A percentile compares a stretch with the other conserved stretches of the same genome.
Evolutionary conservation across 2,888 invertebrate species (phyloP).

Genomic region (Rhabditoides inermis): DNA sequence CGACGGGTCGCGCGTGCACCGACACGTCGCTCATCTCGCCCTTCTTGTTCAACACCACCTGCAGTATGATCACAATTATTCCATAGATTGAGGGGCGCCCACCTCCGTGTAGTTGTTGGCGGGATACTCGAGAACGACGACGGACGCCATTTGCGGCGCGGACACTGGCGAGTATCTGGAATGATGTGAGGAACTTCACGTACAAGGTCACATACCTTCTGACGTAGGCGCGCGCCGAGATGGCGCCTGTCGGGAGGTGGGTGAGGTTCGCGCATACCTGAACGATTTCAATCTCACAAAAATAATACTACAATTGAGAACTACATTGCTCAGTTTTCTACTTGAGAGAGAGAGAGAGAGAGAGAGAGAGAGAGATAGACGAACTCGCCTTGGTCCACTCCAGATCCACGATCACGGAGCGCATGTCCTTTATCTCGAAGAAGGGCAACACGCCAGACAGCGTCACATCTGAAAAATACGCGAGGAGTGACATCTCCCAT

Average conservation of each 20-base stretch:
- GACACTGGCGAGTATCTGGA: slow-evolving; percentile 14
- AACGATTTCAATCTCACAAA: no score
- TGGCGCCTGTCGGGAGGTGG: slow-evolving; percentile 24
- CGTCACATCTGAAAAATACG: no score
- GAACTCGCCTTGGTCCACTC: slow-evolving; percentile 23
- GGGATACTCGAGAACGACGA: slow-evolving; percentile 35
- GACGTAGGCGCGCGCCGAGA: slow-evolving; percentile 25
- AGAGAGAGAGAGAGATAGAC: not conserved
- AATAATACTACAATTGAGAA: no score
- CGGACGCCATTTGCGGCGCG: slow-evolving; percentile 24
- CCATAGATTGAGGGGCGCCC: not conserved
- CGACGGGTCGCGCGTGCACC: slow-evolving; percentile 26
- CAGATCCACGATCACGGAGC: slow-evolving; percentile 27
- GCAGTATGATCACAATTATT: slow-evolving; percentile 1
- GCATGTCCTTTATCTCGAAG: slow-evolving; percentile 25
- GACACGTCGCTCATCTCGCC: slow-evolving; percentile 17
- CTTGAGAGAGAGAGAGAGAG: not conserved
- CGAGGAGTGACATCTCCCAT: no score
- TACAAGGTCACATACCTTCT: slow-evolving; percentile 5
- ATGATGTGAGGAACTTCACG: not conserved
- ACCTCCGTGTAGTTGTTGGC: slow-evolving; percentile 38
- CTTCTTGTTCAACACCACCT: slow-evolving; percentile 32
- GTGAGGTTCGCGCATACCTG: slow-evolving; percentile 30
- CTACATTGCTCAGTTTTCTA: no score
- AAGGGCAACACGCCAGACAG: slow-evolving; percentile 27